phyloP scores from a whole-genome alignment of 1,140 invertebrate species.

The Drosophila insularis region DNA sequence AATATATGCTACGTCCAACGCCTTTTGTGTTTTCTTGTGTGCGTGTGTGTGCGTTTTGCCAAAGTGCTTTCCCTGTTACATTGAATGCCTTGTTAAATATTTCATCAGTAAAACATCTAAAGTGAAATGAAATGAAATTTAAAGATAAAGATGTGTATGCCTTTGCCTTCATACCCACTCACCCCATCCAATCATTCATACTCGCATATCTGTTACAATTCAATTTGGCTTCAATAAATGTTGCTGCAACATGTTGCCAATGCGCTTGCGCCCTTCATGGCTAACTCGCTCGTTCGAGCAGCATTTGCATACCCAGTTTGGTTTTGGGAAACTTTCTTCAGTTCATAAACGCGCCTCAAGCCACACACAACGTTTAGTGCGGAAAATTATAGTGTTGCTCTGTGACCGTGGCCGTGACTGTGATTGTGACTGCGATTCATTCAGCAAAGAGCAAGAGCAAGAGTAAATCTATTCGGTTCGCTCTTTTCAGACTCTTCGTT shows the following conservation, averaged over 20 bases:
- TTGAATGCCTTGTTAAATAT: slow-evolving; percentile 61
- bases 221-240: slow-evolving; percentile 73
- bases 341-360: slow-evolving; percentile 71
- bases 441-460: background rate
- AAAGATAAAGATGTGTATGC: slow-evolving; percentile 28
- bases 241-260: slow-evolving; percentile 72
- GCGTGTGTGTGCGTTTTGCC: background rate
- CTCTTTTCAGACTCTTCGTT: background rate
- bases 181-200: background rate
- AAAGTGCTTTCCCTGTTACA: slow-evolving; percentile 28
- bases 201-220: slow-evolving; percentile 42
- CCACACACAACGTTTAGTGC: slow-evolving; percentile 59
- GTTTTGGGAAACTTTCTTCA: slow-evolving; percentile 40
- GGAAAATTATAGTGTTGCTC: slow-evolving; percentile 13
- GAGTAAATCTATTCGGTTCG: background rate
- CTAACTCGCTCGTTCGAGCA: slow-evolving; percentile 1
- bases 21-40: slow-evolving; percentile 17
- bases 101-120: slow-evolving; percentile 57
- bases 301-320: slow-evolving; percentile 58
- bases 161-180: background rate
- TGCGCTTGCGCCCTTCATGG: slow-evolving; percentile 45
- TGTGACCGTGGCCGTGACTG: slow-evolving; percentile 31
- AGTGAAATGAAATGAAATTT: slow-evolving; percentile 55
- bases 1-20: slow-evolving; percentile 18
- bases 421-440: slow-evolving; percentile 22